Evolutionary conservation across 2,113 vertebrate species (phyloP), one percentile per base, ranked within the genome.

Genomic region (Ramphastos sulfuratus): DNA sequence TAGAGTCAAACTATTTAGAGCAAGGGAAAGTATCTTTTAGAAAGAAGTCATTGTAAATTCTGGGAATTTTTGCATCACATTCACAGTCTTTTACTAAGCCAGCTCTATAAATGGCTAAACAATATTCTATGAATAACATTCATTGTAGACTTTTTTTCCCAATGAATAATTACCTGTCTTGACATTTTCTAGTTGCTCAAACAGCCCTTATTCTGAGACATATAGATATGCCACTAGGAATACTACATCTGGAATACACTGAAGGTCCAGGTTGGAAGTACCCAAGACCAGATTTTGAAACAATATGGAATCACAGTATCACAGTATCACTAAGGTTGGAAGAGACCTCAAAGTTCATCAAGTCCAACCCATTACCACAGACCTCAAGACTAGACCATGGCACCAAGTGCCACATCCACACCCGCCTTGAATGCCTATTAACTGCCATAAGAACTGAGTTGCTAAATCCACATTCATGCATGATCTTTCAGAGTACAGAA

Each of bases 1-100:
- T 93, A 82, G 82, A 89, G 83, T 82, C 94, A 95, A 94, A 92
- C 91, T 95, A 96, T 95, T 96, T 92, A 90, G 54, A 95, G 82
- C 72, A 83, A 85, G 69, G 50, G 61, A 92, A 91, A 94, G 83
- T 91, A 88, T 94, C 87, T 87, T 93, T 92, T 92, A 85, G 48
- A 91, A 85, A 90, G 69, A 90, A 96, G 65, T 91, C 85, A 86
- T 91, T 95, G 89, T 77, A 91, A 91, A 91, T 91, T 69, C 92
- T 90, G 89, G 72, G 91, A 92, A 37, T 46, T 96, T 94, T 94
- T 92, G 11, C 79, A 69, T 75, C 61, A 65, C 63, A 83, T 93
- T 94, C 89, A 75, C 14, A 82, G 83, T 65, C n/a, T 21, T 94
- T 84, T 92, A 94, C 84, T 94, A 85, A 88, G 58, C 65, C 72